These are phyloP conservation scores for Pseudomyrmex pallidus DNA, from an alignment of 1,140 invertebrate species.

Conservation along the genomic window DNA sequence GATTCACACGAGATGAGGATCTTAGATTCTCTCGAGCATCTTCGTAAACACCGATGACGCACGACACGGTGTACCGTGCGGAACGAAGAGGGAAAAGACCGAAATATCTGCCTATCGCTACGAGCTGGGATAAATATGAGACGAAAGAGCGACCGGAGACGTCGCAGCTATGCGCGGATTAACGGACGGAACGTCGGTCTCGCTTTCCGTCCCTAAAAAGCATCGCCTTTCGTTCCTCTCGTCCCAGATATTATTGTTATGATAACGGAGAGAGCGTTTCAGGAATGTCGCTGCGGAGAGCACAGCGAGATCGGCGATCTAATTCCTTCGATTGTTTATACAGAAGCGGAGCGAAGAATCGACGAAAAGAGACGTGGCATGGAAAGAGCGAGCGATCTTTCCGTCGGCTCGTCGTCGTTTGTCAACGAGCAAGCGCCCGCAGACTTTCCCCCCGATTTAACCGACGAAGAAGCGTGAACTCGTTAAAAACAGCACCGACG, in stretches of 20 bases:
- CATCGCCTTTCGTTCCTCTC: conserved; percentile 57
- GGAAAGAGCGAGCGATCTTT: conserved; percentile 35
- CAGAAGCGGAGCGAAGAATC: conserved; percentile 17
- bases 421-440: conserved; percentile 44
- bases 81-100: conserved; percentile 63
- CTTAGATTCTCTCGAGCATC: conserved; percentile 66
- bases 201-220: conserved; percentile 10
- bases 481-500: conserved; percentile 62
- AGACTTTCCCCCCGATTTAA: conserved; percentile 53
- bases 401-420: conserved; percentile 43
- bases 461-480: conserved; percentile 47
- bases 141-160: conserved; percentile 60
- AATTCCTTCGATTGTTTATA: conserved; percentile 60
- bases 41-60: conserved; percentile 75
- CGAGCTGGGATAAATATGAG: conserved; percentile 54
- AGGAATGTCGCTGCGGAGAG: conserved; percentile 57
- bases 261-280: conserved; percentile 50
- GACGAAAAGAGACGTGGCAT: conserved; percentile 51
- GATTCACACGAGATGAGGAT: conserved; percentile 3
- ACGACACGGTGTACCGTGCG: conserved; percentile 56
- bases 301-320: neutral
- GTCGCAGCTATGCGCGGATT: conserved; percentile 77
- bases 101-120: conserved; percentile 74
- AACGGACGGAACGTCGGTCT: conserved; percentile 60
- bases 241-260: conserved; percentile 63